Evolutionary conservation across 2,797 vertebrate genomes (phyloP).

Genomic region (Sebastes diaconus): DNA sequence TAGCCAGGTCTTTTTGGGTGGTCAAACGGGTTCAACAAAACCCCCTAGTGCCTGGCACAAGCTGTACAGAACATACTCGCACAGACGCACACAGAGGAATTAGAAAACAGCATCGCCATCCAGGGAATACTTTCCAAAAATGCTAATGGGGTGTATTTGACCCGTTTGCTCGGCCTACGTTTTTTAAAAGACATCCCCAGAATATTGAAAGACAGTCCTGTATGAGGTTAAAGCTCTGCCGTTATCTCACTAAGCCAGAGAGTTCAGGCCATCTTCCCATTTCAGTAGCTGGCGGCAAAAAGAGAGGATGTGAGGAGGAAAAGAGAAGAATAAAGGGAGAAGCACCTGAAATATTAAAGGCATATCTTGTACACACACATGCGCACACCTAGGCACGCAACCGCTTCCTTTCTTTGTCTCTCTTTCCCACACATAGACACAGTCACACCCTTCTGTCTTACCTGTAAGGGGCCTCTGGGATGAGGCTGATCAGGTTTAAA

Average conservation of each 20-base stretch:
- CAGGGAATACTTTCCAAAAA: constrained; percentile 50
- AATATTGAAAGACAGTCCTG: constrained; percentile 29
- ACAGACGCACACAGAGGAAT: constrained; percentile 25
- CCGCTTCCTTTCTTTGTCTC: constrained; percentile 25
- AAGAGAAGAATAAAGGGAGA: not conserved
- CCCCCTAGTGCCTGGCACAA: constrained; percentile 43
- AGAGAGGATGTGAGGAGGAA: not conserved
- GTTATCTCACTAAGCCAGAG: constrained; percentile 58
- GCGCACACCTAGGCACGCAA: not conserved
- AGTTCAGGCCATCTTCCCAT: constrained; percentile 22
- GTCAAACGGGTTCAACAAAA: constrained; percentile 37
- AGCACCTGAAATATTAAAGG: constrained; percentile 69
- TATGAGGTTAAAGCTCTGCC: constrained; percentile 45
- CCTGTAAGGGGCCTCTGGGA: constrained; percentile 48
- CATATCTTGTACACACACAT: not conserved
- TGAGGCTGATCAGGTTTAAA: constrained; percentile 66
- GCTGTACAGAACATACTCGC: constrained; percentile 32
- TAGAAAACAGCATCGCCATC: constrained; percentile 33
- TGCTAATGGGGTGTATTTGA: constrained; percentile 57
- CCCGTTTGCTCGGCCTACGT: constrained; percentile 34
- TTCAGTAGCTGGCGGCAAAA: constrained; percentile 16
- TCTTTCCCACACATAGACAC: constrained; percentile 6
- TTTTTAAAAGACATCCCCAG: constrained; percentile 41
- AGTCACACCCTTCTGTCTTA: constrained; percentile 39
- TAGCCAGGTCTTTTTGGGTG: constrained; percentile 42